Base-by-base conservation (phyloP, 2,797 vertebrate genomes). In the Okamejei kenojei region DNA sequence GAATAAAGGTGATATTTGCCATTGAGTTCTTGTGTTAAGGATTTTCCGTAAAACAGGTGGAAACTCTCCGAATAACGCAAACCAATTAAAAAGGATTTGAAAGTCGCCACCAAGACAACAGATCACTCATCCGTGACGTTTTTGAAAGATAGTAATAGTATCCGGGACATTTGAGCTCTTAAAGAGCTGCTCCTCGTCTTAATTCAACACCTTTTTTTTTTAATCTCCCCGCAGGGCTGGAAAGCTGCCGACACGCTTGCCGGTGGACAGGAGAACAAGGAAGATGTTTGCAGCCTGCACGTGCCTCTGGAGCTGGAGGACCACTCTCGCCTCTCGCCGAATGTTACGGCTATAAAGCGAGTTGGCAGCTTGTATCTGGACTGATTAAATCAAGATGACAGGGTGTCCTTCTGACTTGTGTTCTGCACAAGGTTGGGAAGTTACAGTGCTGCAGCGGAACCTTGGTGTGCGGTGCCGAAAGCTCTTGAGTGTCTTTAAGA, bases 301-400 rank as follows among this genome's bases (percentile, higher is more conserved):
- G 95, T 97, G 93, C 96, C 96, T 93, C 94, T 96, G 94, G 96
- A 96, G 93, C 94, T 96, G 11, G 96, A 96, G 94, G 95, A 95
- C 32, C 93, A 94, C 0, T 95, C 95, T 94, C 95, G 95, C 94
- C 95, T 95, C 93, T 94, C 94, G 78, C 93, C 93, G 79, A 94
- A 93, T 93, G 94, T 95, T 3, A 61, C 94, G 1, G 94, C 94
- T 38, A 94, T 94, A 93, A 95, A 95, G 94, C 94, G 94, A 94
- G 94, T 93, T 1, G 82, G 93, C 91, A 94, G 95, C 19, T 94
- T 95, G 93, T 93, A 93, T 91, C 81, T 95, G 26, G 95, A 95
- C 93, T 95, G 93, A 96, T 74, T 91, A 29, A 76, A 54, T 92
- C 38, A 76, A 92, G 26, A 76, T 92, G 90, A 92, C 68, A 92